phyloP scores from a whole-genome alignment of 2,113 vertebrate species.

The Caloenas nicobarica region DNA sequence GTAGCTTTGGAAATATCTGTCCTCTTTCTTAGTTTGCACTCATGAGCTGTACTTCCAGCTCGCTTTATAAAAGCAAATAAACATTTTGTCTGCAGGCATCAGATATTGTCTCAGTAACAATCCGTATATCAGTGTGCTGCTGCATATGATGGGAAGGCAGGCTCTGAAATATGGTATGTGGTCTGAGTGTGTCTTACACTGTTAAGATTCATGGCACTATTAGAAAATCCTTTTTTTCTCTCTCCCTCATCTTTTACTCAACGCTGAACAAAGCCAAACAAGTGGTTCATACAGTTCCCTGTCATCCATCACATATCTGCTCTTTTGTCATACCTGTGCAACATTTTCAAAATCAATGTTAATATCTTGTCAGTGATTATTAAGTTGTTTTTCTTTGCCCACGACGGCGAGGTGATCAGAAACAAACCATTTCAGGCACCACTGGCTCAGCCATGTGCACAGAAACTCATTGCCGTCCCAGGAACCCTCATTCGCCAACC shows the following conservation, averaged over 20 bases:
- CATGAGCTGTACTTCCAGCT: not conserved
- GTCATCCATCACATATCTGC: not conserved
- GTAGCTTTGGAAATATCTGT: slow-evolving; percentile 20
- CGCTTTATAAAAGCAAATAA: not conserved
- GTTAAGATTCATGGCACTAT: not conserved
- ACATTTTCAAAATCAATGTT: not conserved
- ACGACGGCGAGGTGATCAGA: not conserved
- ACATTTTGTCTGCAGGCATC: not conserved
- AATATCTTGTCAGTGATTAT: not conserved
- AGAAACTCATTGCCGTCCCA: fast-evolving
- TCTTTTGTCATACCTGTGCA: not conserved
- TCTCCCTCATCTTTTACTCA: not conserved
- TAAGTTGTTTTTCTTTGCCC: not conserved
- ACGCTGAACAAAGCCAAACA: not conserved
- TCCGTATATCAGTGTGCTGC: not conserved
- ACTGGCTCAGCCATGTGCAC: not conserved
- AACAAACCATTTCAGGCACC: not conserved
- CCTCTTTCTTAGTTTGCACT: not conserved
- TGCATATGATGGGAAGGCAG: not conserved
- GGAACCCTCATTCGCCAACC: not conserved
- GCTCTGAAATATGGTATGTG: not conserved
- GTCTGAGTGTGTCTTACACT: not conserved
- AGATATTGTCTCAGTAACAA: not conserved
- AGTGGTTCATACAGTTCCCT: not conserved
- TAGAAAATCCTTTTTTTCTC: not conserved